phyloP scores from a whole-genome alignment of 2,797 vertebrate species.

The Simalia tracyae region DNA sequence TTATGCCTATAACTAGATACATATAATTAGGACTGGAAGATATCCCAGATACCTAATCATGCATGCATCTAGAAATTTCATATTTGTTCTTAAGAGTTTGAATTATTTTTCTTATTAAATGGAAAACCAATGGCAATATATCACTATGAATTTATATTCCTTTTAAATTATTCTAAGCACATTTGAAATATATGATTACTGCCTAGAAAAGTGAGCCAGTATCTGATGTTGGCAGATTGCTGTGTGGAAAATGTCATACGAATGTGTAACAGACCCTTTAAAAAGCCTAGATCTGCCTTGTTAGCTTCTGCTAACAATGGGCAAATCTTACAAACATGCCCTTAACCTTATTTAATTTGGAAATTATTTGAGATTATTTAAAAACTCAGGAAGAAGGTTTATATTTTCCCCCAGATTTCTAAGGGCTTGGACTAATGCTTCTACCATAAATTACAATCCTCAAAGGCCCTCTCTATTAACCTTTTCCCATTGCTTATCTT shows the following conservation, averaged over 20 bases:
- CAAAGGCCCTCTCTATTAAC: background rate
- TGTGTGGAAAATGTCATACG: background rate
- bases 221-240: background rate
- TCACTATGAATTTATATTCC: background rate
- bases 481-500: background rate
- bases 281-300: background rate
- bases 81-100: background rate
- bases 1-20: background rate
- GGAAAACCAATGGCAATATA: background rate
- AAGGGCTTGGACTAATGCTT: background rate
- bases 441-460: background rate
- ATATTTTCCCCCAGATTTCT: background rate
- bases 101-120: slow-evolving; percentile 17
- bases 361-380: background rate
- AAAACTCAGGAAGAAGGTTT: background rate
- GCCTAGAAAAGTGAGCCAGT: background rate
- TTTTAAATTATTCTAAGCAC: background rate
- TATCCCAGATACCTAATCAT: slow-evolving; percentile 12
- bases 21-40: slow-evolving; percentile 13
- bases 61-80: slow-evolving; percentile 2
- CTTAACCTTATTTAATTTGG: background rate
- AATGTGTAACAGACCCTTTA: background rate
- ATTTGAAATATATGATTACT: background rate
- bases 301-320: background rate
- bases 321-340: background rate